Conservation (phyloP, 35 echinoderm and acorn worm genomes). For the Lytechinus variegatus region DNA sequence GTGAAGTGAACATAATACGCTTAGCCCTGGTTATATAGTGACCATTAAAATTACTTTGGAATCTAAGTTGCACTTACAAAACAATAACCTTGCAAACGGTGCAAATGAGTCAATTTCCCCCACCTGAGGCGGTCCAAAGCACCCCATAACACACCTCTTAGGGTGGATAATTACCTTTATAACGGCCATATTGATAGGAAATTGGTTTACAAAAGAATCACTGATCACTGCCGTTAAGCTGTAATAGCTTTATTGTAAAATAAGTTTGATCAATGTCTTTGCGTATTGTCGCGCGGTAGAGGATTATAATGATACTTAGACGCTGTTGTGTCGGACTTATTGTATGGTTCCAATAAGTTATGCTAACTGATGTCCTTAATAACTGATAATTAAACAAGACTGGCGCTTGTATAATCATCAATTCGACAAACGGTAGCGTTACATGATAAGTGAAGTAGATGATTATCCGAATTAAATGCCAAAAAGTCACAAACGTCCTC, state of each 20-base stretch:
- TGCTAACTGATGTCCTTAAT: neutral
- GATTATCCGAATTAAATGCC: neutral
- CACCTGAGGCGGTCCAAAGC: neutral
- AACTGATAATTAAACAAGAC: neutral
- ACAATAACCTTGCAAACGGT: neutral
- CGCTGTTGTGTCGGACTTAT: neutral
- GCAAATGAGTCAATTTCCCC: neutral
- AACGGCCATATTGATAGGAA: constrained; percentile 1
- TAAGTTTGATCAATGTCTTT: neutral
- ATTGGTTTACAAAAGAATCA: neutral
- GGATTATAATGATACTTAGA: neutral
- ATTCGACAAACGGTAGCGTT: neutral
- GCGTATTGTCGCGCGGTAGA: neutral
- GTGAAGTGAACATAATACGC: neutral
- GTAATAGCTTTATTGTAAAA: neutral
- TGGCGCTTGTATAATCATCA: neutral
- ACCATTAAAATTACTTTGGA: neutral
- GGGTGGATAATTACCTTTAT: neutral
- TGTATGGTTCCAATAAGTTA: neutral
- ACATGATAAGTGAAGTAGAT: neutral
- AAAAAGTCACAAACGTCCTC: neutral
- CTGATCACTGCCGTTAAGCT: neutral
- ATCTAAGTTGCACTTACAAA: neutral
- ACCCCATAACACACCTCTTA: neutral
- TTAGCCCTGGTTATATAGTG: neutral